phyloP scores from a whole-genome alignment of 1,140 invertebrate genomes.

The Cryptotermes secundus region DNA sequence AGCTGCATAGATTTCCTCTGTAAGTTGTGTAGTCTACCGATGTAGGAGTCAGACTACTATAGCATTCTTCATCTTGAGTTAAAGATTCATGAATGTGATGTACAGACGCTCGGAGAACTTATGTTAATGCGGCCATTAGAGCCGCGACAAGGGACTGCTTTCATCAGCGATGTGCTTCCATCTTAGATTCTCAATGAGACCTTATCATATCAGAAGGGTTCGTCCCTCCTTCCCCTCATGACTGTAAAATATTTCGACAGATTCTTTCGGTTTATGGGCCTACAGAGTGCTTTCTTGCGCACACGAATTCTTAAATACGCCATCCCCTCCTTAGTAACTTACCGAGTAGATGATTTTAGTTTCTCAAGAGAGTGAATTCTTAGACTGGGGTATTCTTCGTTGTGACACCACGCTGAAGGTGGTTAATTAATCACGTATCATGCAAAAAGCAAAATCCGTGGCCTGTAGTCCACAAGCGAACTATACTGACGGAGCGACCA shows the following conservation, averaged over 20 bases:
- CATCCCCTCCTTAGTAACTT: too few species aligned
- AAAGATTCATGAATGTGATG: conserved; percentile 3
- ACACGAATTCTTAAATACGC: too few species aligned
- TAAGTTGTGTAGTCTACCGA: too few species aligned
- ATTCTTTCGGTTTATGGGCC: background rate
- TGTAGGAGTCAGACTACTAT: background rate
- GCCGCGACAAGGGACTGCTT: background rate
- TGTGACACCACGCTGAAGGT: too few species aligned
- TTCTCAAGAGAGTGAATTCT: too few species aligned
- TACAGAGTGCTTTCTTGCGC: background rate
- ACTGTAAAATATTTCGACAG: background rate
- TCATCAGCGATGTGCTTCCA: background rate
- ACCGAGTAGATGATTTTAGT: too few species aligned
- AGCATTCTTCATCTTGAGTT: background rate
- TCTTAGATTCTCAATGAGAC: conserved; percentile 4
- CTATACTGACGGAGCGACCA: too few species aligned
- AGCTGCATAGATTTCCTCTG: too few species aligned
- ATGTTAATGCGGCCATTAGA: background rate
- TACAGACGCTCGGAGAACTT: background rate
- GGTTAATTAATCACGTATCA: too few species aligned
- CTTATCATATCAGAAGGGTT: background rate
- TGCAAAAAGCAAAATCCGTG: too few species aligned
- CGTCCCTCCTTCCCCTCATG: background rate
- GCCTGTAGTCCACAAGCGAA: too few species aligned
- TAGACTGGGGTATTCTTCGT: too few species aligned